These are phyloP conservation scores for Parapsyche elsis DNA, from an alignment of 1,140 invertebrate genomes.

Conservation along the genomic window DNA sequence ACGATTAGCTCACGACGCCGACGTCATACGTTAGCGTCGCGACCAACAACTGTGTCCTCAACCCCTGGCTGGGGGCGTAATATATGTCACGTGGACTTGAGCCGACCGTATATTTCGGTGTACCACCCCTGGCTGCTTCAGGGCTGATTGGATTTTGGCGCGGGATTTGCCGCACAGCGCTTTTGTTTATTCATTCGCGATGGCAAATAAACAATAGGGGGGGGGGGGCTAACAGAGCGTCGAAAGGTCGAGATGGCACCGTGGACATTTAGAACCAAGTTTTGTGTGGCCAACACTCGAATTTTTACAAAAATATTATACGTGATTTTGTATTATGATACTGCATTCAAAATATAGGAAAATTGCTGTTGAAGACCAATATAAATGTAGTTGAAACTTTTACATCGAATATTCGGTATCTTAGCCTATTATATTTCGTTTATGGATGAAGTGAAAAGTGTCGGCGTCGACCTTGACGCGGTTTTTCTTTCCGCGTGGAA, in stretches of 20 bases:
- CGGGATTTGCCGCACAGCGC: background rate
- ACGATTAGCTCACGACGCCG: background rate
- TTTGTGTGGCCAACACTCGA: no score
- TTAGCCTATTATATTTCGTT: no score
- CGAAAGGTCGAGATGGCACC: background rate
- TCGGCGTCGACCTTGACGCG: background rate
- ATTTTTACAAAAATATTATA: no score
- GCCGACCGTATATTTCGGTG: constrained; percentile 12
- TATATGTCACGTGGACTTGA: constrained; percentile 9
- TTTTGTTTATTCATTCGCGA: constrained; percentile 21
- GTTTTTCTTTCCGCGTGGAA: background rate
- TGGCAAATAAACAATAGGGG: constrained; percentile 11
- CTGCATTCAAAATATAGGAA: no score
- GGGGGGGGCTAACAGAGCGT: background rate
- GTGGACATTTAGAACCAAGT: no score
- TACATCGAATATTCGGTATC: no score
- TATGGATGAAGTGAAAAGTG: no score
- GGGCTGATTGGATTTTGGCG: constrained; percentile 25
- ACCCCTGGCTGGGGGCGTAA: background rate
- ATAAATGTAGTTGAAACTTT: no score
- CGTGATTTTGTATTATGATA: no score
- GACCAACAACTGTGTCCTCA: background rate
- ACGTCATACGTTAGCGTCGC: constrained; percentile 5
- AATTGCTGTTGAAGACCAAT: no score
- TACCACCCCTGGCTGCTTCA: constrained; percentile 4